These are phyloP conservation scores for Rhagoletis pomonella DNA, from an alignment of 1,140 invertebrate species.

Conservation along the genomic window DNA sequence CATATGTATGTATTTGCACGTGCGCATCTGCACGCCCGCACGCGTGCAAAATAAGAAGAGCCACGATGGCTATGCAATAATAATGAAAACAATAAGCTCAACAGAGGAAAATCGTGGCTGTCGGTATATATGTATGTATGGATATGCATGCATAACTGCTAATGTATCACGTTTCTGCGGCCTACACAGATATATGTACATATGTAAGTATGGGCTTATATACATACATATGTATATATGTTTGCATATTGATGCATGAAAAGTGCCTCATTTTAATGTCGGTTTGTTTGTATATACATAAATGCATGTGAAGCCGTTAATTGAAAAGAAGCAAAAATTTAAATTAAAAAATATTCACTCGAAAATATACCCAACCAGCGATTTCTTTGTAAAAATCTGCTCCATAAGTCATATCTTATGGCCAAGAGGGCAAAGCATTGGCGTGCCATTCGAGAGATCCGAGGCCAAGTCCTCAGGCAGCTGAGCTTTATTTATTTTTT, in stretches of 20 bases:
- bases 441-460: no score
- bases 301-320: neutral
- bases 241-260: neutral
- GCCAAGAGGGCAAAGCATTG: no score
- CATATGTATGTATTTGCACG: neutral
- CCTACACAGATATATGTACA: neutral
- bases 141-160: neutral
- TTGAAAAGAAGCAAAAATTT: slow-evolving; percentile 26
- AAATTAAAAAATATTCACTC: slow-evolving; percentile 14
- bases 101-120: neutral
- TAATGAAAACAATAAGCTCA: slow-evolving; percentile 22
- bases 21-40: neutral
- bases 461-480: no score
- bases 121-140: neutral
- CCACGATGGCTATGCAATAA: neutral
- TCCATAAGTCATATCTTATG: no score
- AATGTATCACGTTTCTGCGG: neutral
- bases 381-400: no score
- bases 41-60: neutral
- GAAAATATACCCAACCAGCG: neutral
- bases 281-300: slow-evolving; percentile 1
- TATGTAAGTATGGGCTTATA: neutral
- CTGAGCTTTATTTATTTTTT: neutral
- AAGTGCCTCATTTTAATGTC: neutral
- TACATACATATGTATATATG: neutral